phyloP scores from a whole-genome alignment of 2,888 invertebrate genomes.

The Platynereis dumerilii region DNA sequence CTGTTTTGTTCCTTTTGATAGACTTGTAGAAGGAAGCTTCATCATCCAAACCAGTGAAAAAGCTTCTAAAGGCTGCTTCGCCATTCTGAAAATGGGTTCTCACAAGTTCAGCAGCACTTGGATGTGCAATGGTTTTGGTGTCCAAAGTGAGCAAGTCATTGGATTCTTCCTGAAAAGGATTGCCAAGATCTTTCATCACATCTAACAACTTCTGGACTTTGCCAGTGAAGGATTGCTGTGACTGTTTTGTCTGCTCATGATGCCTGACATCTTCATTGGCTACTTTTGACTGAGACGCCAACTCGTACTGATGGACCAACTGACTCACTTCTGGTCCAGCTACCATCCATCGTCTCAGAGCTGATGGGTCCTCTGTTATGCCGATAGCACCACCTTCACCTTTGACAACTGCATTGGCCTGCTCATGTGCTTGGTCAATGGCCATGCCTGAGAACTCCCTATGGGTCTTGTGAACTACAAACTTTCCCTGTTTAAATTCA shows the following conservation, averaged over 20 bases:
- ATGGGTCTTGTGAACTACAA: no score
- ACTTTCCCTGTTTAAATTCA: no score
- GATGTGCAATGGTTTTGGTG: slow-evolving; percentile 32
- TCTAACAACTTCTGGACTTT: slow-evolving; percentile 29
- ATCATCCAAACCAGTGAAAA: slow-evolving; percentile 28
- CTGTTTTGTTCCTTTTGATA: slow-evolving; percentile 33
- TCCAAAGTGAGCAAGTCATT: slow-evolving; percentile 34
- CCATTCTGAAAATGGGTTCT: slow-evolving; percentile 31
- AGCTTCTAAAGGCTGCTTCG: slow-evolving; percentile 21
- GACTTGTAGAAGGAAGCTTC: slow-evolving; percentile 32
- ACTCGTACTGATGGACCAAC: slow-evolving; percentile 15
- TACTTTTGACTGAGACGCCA: background rate
- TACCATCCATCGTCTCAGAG: no score
- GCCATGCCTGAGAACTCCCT: no score
- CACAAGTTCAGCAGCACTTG: slow-evolving; percentile 29
- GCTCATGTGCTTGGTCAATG: no score
- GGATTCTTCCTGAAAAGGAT: slow-evolving; percentile 33
- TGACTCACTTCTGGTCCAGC: no score
- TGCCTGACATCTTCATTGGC: background rate
- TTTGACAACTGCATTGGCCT: no score
- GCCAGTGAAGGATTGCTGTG: slow-evolving; percentile 16
- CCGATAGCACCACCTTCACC: no score
- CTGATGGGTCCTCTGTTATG: no score
- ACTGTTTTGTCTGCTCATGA: slow-evolving; percentile 15
- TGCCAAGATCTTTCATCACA: slow-evolving; percentile 29